A percentile compares a stretch with the other conserved stretches of the same genome.
phyloP scores from a whole-genome alignment of 2,113 vertebrate species.

The Arenaria interpres region DNA sequence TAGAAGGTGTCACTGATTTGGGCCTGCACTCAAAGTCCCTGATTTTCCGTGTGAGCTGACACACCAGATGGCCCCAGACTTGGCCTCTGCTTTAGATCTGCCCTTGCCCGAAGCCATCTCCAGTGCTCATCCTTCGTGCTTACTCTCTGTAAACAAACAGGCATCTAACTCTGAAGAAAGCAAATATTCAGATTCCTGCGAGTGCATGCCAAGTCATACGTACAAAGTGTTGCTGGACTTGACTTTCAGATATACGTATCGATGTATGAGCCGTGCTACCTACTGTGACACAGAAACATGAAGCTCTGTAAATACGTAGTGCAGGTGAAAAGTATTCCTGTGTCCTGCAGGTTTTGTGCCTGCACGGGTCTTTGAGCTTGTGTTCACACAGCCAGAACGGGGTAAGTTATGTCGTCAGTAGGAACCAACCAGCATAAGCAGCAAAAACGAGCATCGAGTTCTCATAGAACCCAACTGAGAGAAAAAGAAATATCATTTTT shows the following conservation, averaged over 20 bases:
- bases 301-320: neutral
- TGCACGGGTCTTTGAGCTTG: neutral
- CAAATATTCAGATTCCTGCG: neutral
- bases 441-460: neutral
- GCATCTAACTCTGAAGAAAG: neutral
- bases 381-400: neutral
- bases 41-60: neutral
- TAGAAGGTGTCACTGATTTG: neutral
- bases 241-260: accelerated
- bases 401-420: neutral
- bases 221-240: neutral
- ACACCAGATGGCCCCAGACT: neutral
- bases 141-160: neutral
- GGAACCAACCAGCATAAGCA: neutral
- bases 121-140: neutral
- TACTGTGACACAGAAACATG: neutral
- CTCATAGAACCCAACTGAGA: neutral
- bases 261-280: neutral
- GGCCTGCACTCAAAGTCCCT: neutral
- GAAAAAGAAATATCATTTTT: neutral
- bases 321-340: neutral
- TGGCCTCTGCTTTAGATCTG: neutral
- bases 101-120: neutral
- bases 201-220: neutral
- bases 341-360: neutral